Evolutionary conservation across 2,113 vertebrate species (phyloP).

Genomic region (Empidonax traillii): DNA sequence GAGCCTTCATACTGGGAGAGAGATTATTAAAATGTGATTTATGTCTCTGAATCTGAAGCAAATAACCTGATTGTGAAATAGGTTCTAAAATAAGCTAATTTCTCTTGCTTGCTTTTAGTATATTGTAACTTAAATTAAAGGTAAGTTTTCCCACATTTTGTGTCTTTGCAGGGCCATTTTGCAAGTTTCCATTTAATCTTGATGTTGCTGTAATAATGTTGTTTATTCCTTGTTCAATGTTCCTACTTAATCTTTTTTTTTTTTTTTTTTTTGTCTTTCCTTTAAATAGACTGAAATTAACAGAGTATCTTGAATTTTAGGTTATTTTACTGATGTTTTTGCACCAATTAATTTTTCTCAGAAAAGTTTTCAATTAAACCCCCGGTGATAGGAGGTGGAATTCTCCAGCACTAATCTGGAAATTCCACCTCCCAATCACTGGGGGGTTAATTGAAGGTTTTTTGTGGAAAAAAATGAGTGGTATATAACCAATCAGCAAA

Average conservation of each 20-base stretch:
- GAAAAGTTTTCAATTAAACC: slow-evolving; percentile 56
- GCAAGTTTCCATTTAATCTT: slow-evolving; percentile 9
- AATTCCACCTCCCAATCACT: slow-evolving; percentile 19
- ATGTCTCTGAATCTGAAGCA: slow-evolving; percentile 57
- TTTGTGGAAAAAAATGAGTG: slow-evolving; percentile 13
- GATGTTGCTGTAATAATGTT: neutral
- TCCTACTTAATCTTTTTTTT: neutral
- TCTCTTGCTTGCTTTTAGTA: slow-evolving; percentile 48
- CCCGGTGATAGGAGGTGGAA: slow-evolving; percentile 39
- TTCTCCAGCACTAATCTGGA: slow-evolving; percentile 22
- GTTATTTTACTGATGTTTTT: slow-evolving; percentile 37
- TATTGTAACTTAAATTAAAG: slow-evolving; percentile 51
- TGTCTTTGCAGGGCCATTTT: slow-evolving; percentile 23
- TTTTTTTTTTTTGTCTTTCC: neutral
- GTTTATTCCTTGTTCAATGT: slow-evolving; percentile 11
- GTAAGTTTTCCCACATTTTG: slow-evolving; percentile 34
- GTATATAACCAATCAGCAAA: slow-evolving; percentile 41
- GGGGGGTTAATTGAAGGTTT: slow-evolving; percentile 49
- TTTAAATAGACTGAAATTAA: slow-evolving; percentile 21
- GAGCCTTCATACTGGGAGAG: slow-evolving; percentile 59
- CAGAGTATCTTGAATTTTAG: slow-evolving; percentile 2
- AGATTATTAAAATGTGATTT: slow-evolving; percentile 71
- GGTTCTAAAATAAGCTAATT: slow-evolving; percentile 63
- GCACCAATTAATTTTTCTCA: slow-evolving; percentile 46
- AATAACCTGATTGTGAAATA: slow-evolving; percentile 60